Percentiles rank a stretch among this genome's conserved stretches.
Conservation (phyloP, 2,888 invertebrate genomes). For the Troilus luridus region DNA sequence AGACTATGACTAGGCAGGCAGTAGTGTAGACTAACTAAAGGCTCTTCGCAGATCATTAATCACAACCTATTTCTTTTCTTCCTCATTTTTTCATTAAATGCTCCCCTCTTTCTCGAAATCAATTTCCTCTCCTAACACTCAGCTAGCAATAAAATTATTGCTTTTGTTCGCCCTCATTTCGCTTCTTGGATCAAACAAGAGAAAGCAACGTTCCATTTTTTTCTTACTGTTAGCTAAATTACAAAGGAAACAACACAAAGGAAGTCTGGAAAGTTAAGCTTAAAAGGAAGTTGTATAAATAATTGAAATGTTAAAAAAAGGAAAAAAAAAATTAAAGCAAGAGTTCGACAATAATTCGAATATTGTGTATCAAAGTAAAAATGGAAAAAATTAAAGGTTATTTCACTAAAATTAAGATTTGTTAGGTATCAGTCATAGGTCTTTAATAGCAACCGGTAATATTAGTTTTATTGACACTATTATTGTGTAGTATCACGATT, state of each 20-base stretch:
- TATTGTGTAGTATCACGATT: too few species aligned
- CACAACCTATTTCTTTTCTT: not conserved
- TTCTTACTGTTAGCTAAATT: not conserved
- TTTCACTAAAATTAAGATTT: too few species aligned
- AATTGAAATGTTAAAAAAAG: too few species aligned
- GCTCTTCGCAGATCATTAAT: not conserved
- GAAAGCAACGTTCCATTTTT: not conserved
- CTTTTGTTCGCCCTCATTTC: not conserved
- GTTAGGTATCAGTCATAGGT: too few species aligned
- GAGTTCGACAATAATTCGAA: too few species aligned
- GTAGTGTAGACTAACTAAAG: not conserved
- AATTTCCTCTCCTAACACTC: not conserved
- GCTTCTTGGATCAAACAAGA: not conserved
- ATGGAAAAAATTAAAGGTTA: too few species aligned
- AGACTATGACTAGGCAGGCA: not conserved
- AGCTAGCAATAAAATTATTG: slow-evolving; percentile 1
- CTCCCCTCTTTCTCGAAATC: not conserved
- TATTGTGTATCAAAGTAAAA: too few species aligned
- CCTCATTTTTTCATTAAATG: not conserved
- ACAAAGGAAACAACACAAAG: not conserved
- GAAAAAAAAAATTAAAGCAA: too few species aligned
- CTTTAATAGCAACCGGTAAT: too few species aligned
- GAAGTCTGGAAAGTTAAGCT: not conserved
- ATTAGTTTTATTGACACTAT: too few species aligned
- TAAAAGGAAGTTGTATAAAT: too few species aligned